phyloP scores from a whole-genome alignment of 2,113 vertebrate species.

The Myiozetetes cayanensis region DNA sequence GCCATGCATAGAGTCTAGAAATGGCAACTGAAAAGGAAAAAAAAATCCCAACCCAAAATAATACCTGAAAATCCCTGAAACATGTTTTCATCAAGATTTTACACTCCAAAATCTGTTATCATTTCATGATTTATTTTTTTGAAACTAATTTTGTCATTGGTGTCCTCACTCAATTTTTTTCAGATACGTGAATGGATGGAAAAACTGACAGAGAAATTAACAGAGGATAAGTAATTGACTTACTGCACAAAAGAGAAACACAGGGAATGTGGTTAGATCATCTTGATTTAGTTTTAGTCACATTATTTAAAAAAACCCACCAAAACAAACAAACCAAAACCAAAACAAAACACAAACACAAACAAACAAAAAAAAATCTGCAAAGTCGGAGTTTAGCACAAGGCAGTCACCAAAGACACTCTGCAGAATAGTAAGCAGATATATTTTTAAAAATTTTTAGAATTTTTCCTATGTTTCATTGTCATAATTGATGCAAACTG shows the following conservation, averaged over 20 bases:
- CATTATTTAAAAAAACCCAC: neutral
- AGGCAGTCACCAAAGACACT: neutral
- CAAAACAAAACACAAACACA: too few species aligned
- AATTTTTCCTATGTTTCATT: neutral
- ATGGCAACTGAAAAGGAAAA: neutral
- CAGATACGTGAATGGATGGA: neutral
- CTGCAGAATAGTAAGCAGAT: neutral
- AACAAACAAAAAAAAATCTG: neutral
- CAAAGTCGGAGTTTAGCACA: neutral
- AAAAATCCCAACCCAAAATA: neutral
- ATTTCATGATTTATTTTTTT: neutral
- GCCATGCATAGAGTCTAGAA: neutral
- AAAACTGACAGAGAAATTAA: neutral
- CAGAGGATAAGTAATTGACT: neutral
- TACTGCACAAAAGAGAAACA: neutral
- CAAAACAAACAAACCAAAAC: too few species aligned
- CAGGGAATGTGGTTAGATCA: neutral
- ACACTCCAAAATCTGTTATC: neutral
- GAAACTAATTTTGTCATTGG: neutral
- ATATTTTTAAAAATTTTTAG: neutral
- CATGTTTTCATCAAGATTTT: neutral
- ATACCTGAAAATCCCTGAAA: neutral
- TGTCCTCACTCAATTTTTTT: neutral
- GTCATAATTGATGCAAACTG: conserved; percentile 29
- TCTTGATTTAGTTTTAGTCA: neutral